A percentile compares a stretch with the other conserved stretches of the same genome.
phyloP scores from a whole-genome alignment of 2,888 invertebrate species.

The Lasioglossum malachurum region DNA sequence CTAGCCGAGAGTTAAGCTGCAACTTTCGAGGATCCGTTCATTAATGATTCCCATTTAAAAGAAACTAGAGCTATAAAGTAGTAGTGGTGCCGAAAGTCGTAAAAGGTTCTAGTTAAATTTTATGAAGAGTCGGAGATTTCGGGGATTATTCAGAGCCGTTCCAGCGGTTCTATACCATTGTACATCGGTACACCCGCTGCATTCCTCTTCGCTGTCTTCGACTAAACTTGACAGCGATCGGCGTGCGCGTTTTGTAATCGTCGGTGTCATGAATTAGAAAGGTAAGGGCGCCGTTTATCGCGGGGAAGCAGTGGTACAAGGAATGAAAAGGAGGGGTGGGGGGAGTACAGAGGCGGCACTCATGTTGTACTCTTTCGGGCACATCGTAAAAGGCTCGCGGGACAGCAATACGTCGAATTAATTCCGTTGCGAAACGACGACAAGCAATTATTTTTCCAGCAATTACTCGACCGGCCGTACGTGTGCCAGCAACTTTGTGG shows the following conservation, averaged over 20 bases:
- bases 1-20: neutral
- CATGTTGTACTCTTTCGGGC: conserved; percentile 17
- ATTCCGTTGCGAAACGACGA: conserved; percentile 52
- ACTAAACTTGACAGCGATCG: conserved; percentile 33
- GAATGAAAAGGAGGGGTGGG: neutral
- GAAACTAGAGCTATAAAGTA: neutral
- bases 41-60: neutral
- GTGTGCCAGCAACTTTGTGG: conserved; percentile 38
- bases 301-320: neutral
- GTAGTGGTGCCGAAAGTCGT: no score
- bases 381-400: conserved; percentile 52
- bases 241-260: conserved; percentile 22
- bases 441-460: conserved; percentile 60
- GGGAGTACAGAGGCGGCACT: neutral
- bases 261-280: conserved; percentile 30
- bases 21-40: neutral
- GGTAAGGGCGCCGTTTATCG: conserved; percentile 40
- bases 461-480: conserved; percentile 50
- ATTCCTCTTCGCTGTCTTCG: conserved; percentile 34
- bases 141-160: conserved; percentile 17
- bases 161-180: neutral
- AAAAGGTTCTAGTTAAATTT: conserved; percentile 15
- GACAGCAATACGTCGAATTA: conserved; percentile 47
- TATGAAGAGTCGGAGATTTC: neutral
- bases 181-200: neutral